Evolutionary conservation across 2,797 vertebrate species (phyloP), one percentile per base, ranked within the genome.

Genomic region (Tokudaia muenninki): DNA sequence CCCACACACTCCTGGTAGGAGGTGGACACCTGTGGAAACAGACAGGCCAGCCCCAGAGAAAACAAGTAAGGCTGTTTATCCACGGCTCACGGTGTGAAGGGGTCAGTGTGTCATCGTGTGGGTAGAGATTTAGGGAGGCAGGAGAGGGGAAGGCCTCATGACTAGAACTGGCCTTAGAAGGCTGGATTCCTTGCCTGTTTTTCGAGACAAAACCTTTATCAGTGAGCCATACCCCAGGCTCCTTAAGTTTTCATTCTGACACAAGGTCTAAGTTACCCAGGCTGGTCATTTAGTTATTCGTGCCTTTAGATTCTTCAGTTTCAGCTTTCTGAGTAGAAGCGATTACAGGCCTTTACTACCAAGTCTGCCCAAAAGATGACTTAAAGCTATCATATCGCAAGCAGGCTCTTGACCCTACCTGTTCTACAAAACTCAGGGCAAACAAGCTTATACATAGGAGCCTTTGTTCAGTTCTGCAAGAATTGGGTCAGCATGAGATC

Each of bases 1-100:
- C 88, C 88, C 75, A 65, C 88, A 29, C 75, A 63, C 26, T 37
- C 44, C 55, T 0, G 6, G 57, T 63, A 65, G 88, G 88, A 78
- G 87, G 74, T 13, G 11, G 61, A n/a, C 87, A 90, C 87, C 87
- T 90, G 87, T 77, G 57, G 29, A 90, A 78, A 77, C 44, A 65
- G 44, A 34, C 72, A 13, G 57, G 57, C 1, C 31, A 26, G 19
- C 31, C 74, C 41, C 74, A 50, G 41, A 34, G 59, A 63, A 61
- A 50, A 86, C 87, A 90, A 59, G 22, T 8, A 37, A 50, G 37
- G 26, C 26, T 75, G 29, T 90, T 78, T n/a, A 47, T n/a, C 55
- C 10, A 77, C 37, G 87, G 6, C 26, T 16, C 19, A 7, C n/a
- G 1, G 19, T 89, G 72, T 17, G n/a, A 75, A 41, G 72, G 37